Evolutionary conservation across 2,888 invertebrate genomes (phyloP), one percentile per base, ranked within the genome.

Genomic region (Aethes cnicana): DNA sequence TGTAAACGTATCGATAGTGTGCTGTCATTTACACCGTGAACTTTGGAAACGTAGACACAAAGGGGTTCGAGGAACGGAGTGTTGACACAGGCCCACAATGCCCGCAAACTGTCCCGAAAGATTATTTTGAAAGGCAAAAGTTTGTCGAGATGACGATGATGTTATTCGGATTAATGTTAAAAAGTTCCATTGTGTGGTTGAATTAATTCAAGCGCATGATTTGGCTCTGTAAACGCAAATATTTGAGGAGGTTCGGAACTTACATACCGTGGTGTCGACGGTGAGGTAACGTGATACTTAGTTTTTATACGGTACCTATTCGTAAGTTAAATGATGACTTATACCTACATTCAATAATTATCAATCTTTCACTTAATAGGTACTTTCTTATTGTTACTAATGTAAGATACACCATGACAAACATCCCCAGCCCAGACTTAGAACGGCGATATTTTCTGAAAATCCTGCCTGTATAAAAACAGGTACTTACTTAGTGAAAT

Each of bases 81-180:
- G 86, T 88, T 88, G 81, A 84, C 81, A 66, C 73, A 68, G 72
- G 71, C 59, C 69, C 71, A 88, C 86, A 88, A 88, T 83, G 72
- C 75, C 58, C 53, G 68, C 78, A 89, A 89, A 87, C 86, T 82
- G n/a, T n/a, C 69, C 55, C 59, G 61, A 56, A 65, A 72, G 82
- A 87, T 87, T 86, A 86, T 81, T 82, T 72, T 68, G 71, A 77
- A 74, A 78, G 72, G 68, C 66, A 70, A 72, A 61, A 68, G 81
- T 84, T 83, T 84, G 74, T 71, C 61, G 62, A 82, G 78, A 81
- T 88, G 86, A 88, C 85, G 77, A 56, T 54, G 59, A 65, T 62
- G 62, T n/a, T 64, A 73, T 74, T 67, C 62, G 63, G 60, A 66
- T 68, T 65, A 59, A 60, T 61, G 47, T 63, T 54, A 64, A 59